These are phyloP conservation scores for Ochotona curzoniae DNA, from an alignment of 2,113 vertebrate genomes.

Conservation along the genomic window DNA sequence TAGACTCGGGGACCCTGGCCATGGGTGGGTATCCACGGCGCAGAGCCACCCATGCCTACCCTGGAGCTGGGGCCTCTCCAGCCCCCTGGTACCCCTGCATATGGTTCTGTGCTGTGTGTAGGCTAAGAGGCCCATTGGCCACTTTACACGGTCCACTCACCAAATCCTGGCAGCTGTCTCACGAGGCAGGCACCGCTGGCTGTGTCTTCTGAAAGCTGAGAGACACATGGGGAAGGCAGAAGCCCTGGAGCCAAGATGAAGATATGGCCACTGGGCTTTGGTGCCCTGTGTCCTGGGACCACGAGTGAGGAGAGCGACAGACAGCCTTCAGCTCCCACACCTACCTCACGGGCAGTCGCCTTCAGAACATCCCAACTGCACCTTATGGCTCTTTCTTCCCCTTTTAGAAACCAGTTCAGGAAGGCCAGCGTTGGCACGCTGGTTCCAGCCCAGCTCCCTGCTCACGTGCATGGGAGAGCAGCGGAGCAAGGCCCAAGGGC, in stretches of 20 bases:
- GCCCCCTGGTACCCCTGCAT: not conserved
- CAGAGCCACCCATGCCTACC: not conserved
- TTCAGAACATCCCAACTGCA: not conserved
- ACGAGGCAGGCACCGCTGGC: not conserved
- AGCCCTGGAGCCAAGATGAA: not conserved
- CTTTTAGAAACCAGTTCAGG: no score
- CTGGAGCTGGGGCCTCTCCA: not conserved
- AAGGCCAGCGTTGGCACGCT: no score
- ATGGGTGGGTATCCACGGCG: rapidly evolving
- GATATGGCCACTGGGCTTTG: not conserved
- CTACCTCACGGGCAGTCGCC: not conserved
- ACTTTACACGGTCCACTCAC: not conserved
- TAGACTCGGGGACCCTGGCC: not conserved
- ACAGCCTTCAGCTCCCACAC: not conserved
- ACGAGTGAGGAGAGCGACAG: not conserved
- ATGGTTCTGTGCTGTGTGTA: rapidly evolving
- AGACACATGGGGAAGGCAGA: not conserved
- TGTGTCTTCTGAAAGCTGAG: not conserved
- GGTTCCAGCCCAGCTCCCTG: no score
- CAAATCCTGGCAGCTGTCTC: not conserved
- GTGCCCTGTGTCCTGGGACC: not conserved
- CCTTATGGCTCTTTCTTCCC: not conserved
- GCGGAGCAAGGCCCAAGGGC: no score
- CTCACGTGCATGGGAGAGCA: no score
- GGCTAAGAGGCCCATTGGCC: not conserved